Conservation (phyloP, 92 coral and sea anemone species). For the Diadumene lineata region DNA sequence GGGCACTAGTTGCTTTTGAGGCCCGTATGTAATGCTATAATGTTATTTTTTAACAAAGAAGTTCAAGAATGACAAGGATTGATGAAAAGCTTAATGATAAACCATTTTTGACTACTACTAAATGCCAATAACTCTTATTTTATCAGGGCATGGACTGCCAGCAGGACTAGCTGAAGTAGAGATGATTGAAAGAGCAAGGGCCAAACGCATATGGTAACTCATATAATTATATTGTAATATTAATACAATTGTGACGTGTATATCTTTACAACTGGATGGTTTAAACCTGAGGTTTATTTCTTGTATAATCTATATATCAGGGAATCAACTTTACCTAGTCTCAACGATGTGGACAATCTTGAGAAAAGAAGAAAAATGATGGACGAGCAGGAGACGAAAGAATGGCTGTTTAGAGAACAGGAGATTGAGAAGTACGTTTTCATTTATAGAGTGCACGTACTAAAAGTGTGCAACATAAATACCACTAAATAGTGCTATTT, state of each 20-base stretch:
- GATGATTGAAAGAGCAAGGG: conserved; percentile 99
- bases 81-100: too few species aligned
- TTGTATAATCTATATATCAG: too few species aligned
- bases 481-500: background rate
- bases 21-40: too few species aligned
- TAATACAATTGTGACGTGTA: too few species aligned
- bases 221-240: background rate
- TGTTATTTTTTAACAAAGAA: too few species aligned
- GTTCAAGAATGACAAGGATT: too few species aligned
- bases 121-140: too few species aligned
- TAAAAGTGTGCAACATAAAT: background rate
- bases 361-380: conserved; percentile 93
- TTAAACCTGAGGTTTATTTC: too few species aligned
- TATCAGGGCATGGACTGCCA: conserved; percentile 92
- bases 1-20: too few species aligned
- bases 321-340: conserved; percentile 94
- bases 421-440: conserved; percentile 90
- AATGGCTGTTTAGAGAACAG: conserved; percentile 94
- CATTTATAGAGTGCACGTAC: background rate
- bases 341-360: conserved; percentile 84
- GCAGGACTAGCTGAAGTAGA: conserved; percentile 99
- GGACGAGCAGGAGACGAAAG: conserved; percentile 98
- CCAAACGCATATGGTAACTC: conserved; percentile 87
- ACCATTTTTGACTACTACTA: too few species aligned
- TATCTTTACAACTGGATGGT: too few species aligned